phyloP scores from a whole-genome alignment of 64 coral and sea anemone genomes.

The Acropora tenuis region DNA sequence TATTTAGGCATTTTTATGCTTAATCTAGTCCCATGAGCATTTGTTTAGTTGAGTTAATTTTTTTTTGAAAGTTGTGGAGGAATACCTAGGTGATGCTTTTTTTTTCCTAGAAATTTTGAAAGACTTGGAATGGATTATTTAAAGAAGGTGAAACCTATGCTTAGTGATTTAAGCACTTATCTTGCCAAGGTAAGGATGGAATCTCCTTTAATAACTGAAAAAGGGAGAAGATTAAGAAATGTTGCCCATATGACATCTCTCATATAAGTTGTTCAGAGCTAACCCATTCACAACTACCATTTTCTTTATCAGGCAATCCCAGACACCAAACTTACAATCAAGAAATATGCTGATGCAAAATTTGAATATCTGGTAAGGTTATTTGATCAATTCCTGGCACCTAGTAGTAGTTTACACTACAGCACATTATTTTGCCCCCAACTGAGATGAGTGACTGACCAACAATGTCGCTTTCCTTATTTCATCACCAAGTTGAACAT shows the following conservation, averaged over 20 bases:
- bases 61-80: not conserved
- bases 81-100: not conserved
- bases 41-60: not conserved
- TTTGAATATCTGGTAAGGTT: constrained; percentile 97
- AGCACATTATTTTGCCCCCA: too few relatives aligned
- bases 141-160: constrained; percentile 98
- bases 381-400: too few relatives aligned
- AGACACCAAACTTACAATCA: constrained; percentile 96
- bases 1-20: not conserved
- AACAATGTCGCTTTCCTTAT: too few relatives aligned
- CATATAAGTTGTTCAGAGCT: not conserved
- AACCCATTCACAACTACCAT: not conserved
- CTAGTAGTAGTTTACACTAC: too few relatives aligned
- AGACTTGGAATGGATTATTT: constrained; percentile 96
- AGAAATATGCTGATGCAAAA: constrained; percentile 99
- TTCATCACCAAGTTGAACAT: too few relatives aligned
- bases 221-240: too few relatives aligned
- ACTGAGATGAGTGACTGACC: too few relatives aligned
- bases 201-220: too few relatives aligned
- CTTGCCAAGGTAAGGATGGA: constrained; percentile 80
- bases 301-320: constrained; percentile 82
- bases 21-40: not conserved
- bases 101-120: constrained; percentile 87
- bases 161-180: constrained; percentile 97
- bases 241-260: not conserved